Conservation (phyloP, 2,797 vertebrate species). For the Acipenser ruthenus region DNA sequence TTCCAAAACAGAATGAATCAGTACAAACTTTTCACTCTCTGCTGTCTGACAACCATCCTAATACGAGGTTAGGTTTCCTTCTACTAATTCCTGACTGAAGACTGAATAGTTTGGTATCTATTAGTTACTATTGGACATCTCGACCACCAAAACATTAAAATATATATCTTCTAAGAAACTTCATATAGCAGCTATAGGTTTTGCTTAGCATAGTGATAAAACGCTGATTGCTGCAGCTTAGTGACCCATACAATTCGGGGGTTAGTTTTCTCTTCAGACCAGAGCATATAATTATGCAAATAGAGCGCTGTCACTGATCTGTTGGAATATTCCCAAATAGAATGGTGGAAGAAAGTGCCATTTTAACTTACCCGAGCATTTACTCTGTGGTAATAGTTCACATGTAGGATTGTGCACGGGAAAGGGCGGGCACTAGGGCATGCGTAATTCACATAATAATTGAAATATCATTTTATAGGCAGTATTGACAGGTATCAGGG, state of each 20-base stretch:
- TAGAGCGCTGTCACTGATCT: constrained; percentile 96
- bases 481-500: not conserved
- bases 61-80: too few relatives aligned
- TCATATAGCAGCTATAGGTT: constrained; percentile 76
- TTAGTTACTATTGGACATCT: too few relatives aligned
- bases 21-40: too few relatives aligned
- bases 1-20: too few relatives aligned
- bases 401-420: constrained; percentile 41
- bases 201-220: constrained; percentile 92
- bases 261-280: constrained; percentile 97
- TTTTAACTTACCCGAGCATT: constrained; percentile 56
- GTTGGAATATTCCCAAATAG: constrained; percentile 74
- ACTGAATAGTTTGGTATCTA: too few relatives aligned
- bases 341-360: constrained; percentile 48
- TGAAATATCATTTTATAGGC: constrained; percentile 21
- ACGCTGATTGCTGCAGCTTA: constrained; percentile 96
- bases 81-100: too few relatives aligned
- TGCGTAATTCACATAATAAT: constrained; percentile 17
- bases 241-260: constrained; percentile 98
- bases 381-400: constrained; percentile 50
- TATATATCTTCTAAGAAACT: constrained; percentile 64
- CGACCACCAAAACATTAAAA: too few relatives aligned
- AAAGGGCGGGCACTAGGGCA: constrained; percentile 21
- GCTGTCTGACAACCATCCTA: too few relatives aligned
- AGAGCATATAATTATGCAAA: constrained; percentile 99